Percentiles rank a stretch among this genome's conserved stretches.
phyloP scores from a whole-genome alignment of 2,888 invertebrate species.

The Plebejus anna region DNA sequence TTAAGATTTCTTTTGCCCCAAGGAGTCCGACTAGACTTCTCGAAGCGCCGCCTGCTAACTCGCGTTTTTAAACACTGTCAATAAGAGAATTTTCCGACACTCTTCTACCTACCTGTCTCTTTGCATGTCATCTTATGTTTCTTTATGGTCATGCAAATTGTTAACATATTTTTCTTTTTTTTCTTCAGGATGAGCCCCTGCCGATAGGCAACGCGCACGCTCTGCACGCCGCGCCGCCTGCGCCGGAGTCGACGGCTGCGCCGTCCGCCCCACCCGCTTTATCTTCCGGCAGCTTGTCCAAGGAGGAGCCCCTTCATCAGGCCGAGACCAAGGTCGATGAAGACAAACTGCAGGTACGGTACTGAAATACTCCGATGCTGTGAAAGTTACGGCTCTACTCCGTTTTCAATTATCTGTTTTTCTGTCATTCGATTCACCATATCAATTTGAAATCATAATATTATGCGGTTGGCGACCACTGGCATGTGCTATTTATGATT shows the following conservation, averaged over 20 bases:
- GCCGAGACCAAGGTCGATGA: conserved; percentile 72
- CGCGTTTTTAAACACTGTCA: no score
- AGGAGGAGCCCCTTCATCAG: conserved; percentile 65
- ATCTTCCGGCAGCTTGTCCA: conserved; percentile 50
- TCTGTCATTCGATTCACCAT: not conserved
- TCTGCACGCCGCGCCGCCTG: conserved; percentile 58
- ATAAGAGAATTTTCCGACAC: no score
- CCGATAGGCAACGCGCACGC: conserved; percentile 72
- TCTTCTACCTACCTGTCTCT: not conserved
- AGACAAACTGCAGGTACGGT: conserved; percentile 68
- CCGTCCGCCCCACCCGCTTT: conserved; percentile 45
- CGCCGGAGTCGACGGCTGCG: conserved; percentile 43
- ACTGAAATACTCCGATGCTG: not conserved
- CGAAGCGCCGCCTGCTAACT: no score
- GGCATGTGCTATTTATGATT: not conserved
- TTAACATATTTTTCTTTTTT: conserved; percentile 33
- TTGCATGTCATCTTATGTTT: not conserved
- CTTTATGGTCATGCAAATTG: not conserved
- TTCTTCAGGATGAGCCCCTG: conserved; percentile 65
- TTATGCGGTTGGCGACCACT: not conserved
- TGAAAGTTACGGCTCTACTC: not conserved
- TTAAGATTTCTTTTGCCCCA: no score
- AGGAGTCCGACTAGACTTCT: no score
- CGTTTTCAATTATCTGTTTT: not conserved
- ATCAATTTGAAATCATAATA: not conserved